Base-by-base conservation (phyloP, 2,888 invertebrate genomes). In the Andrena minutula region DNA sequence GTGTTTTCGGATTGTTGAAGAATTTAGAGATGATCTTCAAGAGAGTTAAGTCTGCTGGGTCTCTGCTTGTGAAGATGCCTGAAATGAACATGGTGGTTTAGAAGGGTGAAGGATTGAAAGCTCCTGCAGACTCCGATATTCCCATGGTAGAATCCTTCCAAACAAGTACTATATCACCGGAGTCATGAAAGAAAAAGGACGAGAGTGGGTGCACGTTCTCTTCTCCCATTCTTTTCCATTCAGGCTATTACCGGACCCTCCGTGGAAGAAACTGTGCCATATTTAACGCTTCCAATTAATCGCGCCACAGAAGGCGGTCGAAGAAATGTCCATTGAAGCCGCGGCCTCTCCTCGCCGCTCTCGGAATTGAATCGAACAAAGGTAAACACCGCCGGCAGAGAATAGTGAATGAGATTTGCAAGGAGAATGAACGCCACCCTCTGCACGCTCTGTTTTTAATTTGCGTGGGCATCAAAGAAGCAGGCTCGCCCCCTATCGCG, bases 241-340 rank as follows among this genome's bases (percentile, higher is more conserved):
- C 77, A 61, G 53, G 58, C 71, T 56, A 79, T 84, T 83, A 73
- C n/a, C 30, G 65, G 30, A 23, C 16, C 60, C 69, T 66, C 74
- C 53, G 23, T 26, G 63, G 71, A 69, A 64, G 68, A 41, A 61
- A 53, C 61, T 28, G 63, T 77, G 53, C 72, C 76, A 72, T 64
- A 81, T 76, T 83, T 83, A 88, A 86, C 82, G 84, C 85, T 65
- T 84, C 79, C 87, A 89, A 89, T 89, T 89, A 89, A 90, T 89
- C 83, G 88, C 72, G 60, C 71, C 76, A 35, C 69, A 49, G 65
- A 61, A 73, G 72, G 35, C 56, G 8, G 28, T 1, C 49, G 23
- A 16, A 69, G 63, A 72, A 66, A 58, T 68, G 28, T 66, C 60
- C 35, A 68, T 71, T 74, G 61, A 47, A 61, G 64, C 64, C 65